Evolutionary conservation across 2,888 invertebrate genomes (phyloP), one percentile per base, ranked within the genome.

Genomic region (Meiosimyza platycephala): DNA sequence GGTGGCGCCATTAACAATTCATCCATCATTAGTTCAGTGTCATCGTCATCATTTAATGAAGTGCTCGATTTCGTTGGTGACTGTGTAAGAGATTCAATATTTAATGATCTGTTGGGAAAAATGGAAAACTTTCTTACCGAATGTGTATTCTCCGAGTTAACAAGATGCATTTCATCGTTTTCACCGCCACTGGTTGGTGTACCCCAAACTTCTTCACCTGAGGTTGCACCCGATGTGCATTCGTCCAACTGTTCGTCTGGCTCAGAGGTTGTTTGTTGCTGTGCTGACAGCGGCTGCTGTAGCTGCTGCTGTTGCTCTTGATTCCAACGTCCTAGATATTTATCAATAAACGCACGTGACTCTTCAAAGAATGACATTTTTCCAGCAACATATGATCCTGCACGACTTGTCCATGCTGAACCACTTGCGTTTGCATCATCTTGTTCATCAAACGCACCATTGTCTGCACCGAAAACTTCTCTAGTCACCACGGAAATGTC

Each of bases 171-270:
- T 76, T 94, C 94, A 79, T 94, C 94, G 77, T 94, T 91, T 54
- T 94, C 91, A 28, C 94, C 95, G 5, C 94, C 94, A 78, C 95
- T 95, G 0, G 95, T 95, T 5, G 95, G 95, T 0, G 95, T 95
- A 0, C 95, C 95, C 95, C 95, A 95, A 33, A 95, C 93, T 81
- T 95, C 95, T 85, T 95, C 95, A 0, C 94, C 95, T 4, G 94
- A 95, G 0, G 92, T 93, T 0, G 93, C 95, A 0, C 94, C 95
- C 60, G 95, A 95, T 0, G 94, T 94, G 82, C 95, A 95, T 6
- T 93, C 93, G 5, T 89, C 89, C 57, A 89, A 87, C 11, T 89
- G 90, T 74, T 95, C 95, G 78, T 94, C 94, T 4, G 82, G 81
- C 71, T 84, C 84, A n/a, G 85, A 84, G 54, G 79, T 78, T 1